Evolutionary conservation across 23 tunicate genomes (phyloP), one percentile per base, ranked within the genome.

Genomic region (Trididemnum miniatum): DNA sequence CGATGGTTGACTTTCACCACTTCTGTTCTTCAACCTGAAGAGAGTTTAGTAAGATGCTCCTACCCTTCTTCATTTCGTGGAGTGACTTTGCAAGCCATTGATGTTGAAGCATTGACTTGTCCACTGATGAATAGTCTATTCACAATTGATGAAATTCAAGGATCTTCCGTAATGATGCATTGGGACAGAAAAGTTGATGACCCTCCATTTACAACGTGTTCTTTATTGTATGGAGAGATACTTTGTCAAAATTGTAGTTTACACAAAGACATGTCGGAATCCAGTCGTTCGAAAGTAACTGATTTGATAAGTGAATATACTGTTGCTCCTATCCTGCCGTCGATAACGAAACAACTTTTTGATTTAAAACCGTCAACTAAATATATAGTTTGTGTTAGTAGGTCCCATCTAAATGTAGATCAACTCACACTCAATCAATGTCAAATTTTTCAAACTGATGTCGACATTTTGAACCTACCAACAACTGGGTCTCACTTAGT

Each of bases 151-250:
- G 34, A 65, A 35, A 39, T 85, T 35, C 25, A 20, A 5, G 37
- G 36, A 1, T 3, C 33, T 28, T 40, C 35, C 34, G 78, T 85
- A 28, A 50, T 77, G 26, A 67, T 85, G 30, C 31, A 65, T 4
- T 85, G 77, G 35, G 69, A 79, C 67, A 57, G 52, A 0, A 66
- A 4, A 29, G 22, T 2, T 3, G 0, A 9, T 9, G 83, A 85
- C 33, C 89, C 89, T 15, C 89, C 89, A 23, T 85, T 75, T 78
- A 72, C 77, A 24, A 66, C 78, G 24, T 77, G 65, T 31, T 59
- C 78, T 0, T 38, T 69, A 24, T 77, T 77, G 83, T 85, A 85
- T 71, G 89, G 89, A 29, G 71, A 37, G 0, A 77, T 85, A 69
- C 65, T 78, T 35, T 85, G 89, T 39, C 60, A 65, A 34, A 74